Conservation (phyloP, 2,113 vertebrate genomes). For the Pseudorhombus dupliciocellatus region DNA sequence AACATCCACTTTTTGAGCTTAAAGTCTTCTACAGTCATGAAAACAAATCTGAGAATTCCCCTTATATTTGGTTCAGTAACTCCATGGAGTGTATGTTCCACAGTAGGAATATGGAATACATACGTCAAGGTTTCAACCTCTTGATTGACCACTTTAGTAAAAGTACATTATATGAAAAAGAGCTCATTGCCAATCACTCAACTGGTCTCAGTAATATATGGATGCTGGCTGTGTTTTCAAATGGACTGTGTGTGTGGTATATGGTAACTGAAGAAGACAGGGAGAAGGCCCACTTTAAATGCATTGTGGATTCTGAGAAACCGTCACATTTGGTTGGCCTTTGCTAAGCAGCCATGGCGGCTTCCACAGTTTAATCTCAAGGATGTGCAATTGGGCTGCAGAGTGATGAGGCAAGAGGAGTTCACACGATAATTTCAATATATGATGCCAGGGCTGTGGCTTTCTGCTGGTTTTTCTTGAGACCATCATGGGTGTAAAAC, state of each 20-base stretch:
- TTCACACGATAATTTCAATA: conserved; percentile 60
- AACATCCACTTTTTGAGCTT: conserved; percentile 19
- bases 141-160: conserved; percentile 43
- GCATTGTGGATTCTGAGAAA: conserved; percentile 63
- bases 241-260: conserved; percentile 61
- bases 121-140: conserved; percentile 33
- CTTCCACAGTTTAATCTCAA: conserved; percentile 51
- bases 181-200: conserved; percentile 48
- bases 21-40: conserved; percentile 17
- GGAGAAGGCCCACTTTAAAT: conserved; percentile 42
- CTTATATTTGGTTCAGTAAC: conserved; percentile 16
- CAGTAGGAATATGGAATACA: not conserved
- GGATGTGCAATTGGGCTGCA: conserved; percentile 53
- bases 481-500: conserved; percentile 45
- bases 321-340: conserved; percentile 39
- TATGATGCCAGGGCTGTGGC: conserved; percentile 53
- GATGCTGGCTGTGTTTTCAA: conserved; percentile 45
- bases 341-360: conserved; percentile 33
- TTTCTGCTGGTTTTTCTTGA: conserved; percentile 53
- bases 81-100: conserved; percentile 6
- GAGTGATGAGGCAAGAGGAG: conserved; percentile 42
- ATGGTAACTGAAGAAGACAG: conserved; percentile 56
- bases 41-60: conserved; percentile 14
- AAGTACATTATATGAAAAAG: conserved; percentile 49
- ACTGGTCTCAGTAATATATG: conserved; percentile 49